Evolutionary conservation across 1,140 invertebrate species (phyloP).

Genomic region (Magallana angulata): DNA sequence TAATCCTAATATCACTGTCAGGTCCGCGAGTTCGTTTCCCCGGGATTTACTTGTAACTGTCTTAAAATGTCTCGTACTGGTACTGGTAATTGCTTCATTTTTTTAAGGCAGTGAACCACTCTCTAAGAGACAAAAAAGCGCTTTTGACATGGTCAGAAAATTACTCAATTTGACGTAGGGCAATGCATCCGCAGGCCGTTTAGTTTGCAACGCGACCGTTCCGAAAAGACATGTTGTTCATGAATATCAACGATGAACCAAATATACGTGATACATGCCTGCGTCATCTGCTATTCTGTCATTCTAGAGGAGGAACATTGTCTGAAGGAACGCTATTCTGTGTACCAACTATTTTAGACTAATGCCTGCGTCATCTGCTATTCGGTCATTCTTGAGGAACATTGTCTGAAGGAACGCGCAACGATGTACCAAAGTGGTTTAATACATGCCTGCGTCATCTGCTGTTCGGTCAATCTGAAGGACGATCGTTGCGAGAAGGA

Average conservation of each 20-base stretch:
- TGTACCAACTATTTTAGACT: too few species aligned
- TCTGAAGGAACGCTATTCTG: too few species aligned
- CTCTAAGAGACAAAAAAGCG: conserved; percentile 54
- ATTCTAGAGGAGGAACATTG: not conserved
- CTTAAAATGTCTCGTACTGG: conserved; percentile 35
- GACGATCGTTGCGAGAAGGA: not conserved
- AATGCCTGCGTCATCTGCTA: too few species aligned
- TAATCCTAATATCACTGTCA: conserved; percentile 58
- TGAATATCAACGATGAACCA: not conserved
- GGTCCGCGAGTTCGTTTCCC: conserved; percentile 28
- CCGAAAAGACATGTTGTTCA: not conserved
- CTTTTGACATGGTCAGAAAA: conserved; percentile 53
- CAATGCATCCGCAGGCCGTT: conserved; percentile 9
- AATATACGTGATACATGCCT: not conserved
- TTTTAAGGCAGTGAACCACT: conserved; percentile 27
- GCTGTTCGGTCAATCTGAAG: too few species aligned
- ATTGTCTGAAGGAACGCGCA: too few species aligned
- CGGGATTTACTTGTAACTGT: conserved; percentile 52
- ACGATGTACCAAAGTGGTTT: too few species aligned
- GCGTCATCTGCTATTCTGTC: not conserved
- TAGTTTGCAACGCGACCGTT: not conserved
- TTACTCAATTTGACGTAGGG: not conserved
- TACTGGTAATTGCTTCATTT: not conserved
- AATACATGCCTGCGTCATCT: too few species aligned
- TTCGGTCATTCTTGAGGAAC: too few species aligned